A percentile compares a stretch with the other conserved stretches of the same genome.
phyloP scores from a whole-genome alignment of 2,888 invertebrate species.

The Troides oblongomaculatus region DNA sequence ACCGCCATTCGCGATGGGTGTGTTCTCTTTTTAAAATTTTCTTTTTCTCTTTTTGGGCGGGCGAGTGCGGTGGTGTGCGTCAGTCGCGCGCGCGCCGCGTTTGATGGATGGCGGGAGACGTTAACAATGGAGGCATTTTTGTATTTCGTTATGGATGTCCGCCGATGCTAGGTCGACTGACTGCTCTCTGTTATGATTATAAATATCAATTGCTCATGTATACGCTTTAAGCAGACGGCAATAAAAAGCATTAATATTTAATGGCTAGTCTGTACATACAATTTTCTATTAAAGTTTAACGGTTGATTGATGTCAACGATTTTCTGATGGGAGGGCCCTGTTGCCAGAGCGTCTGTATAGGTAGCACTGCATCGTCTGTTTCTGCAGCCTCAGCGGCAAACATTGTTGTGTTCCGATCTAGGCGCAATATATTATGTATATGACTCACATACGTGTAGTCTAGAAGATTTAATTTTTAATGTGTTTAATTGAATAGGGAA shows the following conservation, averaged over 20 bases:
- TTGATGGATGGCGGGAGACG: conserved; percentile 66
- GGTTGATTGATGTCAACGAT: background rate
- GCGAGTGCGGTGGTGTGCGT: conserved; percentile 68
- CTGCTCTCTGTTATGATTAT: conserved; percentile 26
- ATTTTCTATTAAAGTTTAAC: conserved; percentile 2
- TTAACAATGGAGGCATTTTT: conserved; percentile 54
- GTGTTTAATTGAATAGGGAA: too few species aligned
- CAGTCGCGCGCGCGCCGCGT: conserved; percentile 69
- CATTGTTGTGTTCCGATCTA: too few species aligned
- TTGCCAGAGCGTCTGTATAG: too few species aligned
- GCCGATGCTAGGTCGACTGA: conserved; percentile 20
- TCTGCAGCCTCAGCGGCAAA: too few species aligned
- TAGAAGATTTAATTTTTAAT: too few species aligned
- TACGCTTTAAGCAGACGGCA: conserved; percentile 13
- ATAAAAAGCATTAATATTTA: conserved; percentile 26
- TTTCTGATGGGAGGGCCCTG: too few species aligned
- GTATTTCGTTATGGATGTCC: conserved; percentile 36
- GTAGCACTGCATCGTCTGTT: too few species aligned
- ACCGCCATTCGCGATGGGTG: conserved; percentile 61
- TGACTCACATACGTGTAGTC: too few species aligned
- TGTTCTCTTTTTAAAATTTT: conserved; percentile 75
- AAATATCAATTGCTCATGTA: conserved; percentile 31
- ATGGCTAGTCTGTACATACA: conserved; percentile 8
- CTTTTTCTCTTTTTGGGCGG: conserved; percentile 79
- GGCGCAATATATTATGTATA: too few species aligned